Base-by-base conservation (phyloP, 2,797 vertebrate genomes). In the Uromys caudimaculatus region DNA sequence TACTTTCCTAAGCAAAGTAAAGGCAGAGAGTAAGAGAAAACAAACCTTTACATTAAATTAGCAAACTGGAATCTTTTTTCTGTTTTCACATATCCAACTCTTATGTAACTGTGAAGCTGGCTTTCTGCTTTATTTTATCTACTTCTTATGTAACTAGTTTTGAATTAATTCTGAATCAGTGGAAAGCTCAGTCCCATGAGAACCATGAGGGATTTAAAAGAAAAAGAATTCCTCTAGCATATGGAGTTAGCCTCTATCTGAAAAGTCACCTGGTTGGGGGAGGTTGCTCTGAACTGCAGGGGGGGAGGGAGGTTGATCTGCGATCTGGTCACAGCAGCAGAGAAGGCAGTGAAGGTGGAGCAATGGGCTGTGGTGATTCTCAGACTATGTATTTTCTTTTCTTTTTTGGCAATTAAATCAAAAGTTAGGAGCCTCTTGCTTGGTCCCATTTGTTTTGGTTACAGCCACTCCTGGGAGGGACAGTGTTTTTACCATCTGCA, bases 361-460 rank as follows among this genome's bases (percentile, higher is more conserved):
- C 69, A 88, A 78, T 71, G 41, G 44, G 44, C 38, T 21, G 27
- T 50, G 27, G 69, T 82, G 79, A 92, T 50, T 93, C 83, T 97
- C 50, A 50, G 79, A 86, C 78, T 81, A 69, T n/a, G 47, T 50
- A 77, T 95, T 90, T 97, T 89, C 76, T 67, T 54, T 58, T 60
- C 11, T 56, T 56, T 47, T 35, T 92, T 83, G 54, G 73, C 88
- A 90, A 91, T 97, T 96, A 95, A 96, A 97, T 94, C 35, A 95
- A 95, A 97, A 96, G 73, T 91, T 67, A 88, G 91, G 87, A 93
- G 38, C 50, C 50, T 93, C 93, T 82, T 90, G 93, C 90, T 96
- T 87, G 86, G 77, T 95, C 64, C 23, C 11, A 1, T 93, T 97
- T 96, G 89, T 91, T 96, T 96, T 91, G 87, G 76, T 82, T 88